A percentile compares a stretch with the other conserved stretches of the same genome.
Conservation (phyloP, 2,797 vertebrate species). For the Phataginus tetradactyla region DNA sequence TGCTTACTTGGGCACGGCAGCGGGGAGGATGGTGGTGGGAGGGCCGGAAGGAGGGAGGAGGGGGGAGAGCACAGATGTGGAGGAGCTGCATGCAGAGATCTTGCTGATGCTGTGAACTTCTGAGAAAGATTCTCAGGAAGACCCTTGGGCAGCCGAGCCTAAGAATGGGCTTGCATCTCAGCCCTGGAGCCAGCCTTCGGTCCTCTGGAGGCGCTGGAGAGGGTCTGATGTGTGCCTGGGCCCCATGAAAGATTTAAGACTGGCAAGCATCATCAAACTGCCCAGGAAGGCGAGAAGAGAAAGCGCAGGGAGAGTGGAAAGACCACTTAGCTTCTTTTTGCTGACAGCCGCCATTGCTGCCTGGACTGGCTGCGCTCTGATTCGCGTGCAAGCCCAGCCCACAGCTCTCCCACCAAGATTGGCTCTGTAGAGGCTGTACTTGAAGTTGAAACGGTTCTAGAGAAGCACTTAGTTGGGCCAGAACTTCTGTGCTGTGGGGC, state of each 20-base stretch:
- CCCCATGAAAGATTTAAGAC: not conserved
- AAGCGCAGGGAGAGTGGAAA: rapidly evolving
- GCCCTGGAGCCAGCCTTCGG: not conserved
- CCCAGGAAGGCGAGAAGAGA: not conserved
- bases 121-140: not conserved
- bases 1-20: not conserved
- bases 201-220: not conserved
- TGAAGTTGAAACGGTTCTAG: not conserved
- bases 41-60: rapidly evolving
- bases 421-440: not conserved
- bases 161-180: not conserved
- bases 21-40: not conserved
- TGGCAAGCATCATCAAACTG: rapidly evolving
- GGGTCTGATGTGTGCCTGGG: rapidly evolving
- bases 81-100: not conserved
- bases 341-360: rapidly evolving
- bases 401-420: not conserved
- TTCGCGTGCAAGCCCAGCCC: not conserved
- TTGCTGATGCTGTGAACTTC: not conserved
- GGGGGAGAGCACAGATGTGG: not conserved
- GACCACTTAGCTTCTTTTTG: not conserved
- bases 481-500: rapidly evolving
- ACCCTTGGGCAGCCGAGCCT: not conserved
- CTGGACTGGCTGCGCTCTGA: not conserved
- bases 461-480: not conserved